Evolutionary conservation across 2,888 invertebrate genomes (phyloP).

Genomic region (Encarsia formosa): DNA sequence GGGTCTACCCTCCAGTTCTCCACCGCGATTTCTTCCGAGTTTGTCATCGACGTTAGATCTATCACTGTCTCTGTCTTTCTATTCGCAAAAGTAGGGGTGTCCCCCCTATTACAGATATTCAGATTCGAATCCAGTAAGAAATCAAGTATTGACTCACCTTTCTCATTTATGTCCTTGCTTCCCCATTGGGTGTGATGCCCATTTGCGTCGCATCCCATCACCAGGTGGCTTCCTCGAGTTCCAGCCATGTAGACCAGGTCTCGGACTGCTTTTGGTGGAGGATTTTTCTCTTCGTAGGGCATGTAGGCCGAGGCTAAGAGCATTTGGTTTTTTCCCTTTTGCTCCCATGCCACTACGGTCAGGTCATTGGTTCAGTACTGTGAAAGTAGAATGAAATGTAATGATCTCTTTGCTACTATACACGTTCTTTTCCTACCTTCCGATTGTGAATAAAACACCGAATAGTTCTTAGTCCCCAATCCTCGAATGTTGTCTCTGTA

Average conservation of each 20-base stretch:
- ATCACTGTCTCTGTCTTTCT: neutral
- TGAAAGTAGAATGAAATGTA: too few relatives aligned
- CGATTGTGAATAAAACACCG: neutral
- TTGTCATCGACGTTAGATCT: too few relatives aligned
- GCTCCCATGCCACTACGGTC: neutral
- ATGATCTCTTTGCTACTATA: constrained; percentile 6
- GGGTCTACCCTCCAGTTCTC: too few relatives aligned
- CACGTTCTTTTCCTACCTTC: constrained; percentile 4
- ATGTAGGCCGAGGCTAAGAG: constrained; percentile 1
- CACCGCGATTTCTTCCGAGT: too few relatives aligned
- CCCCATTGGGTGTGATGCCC: constrained; percentile 2
- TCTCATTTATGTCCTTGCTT: constrained; percentile 5
- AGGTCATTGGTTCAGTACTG: neutral
- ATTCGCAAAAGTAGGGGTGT: neutral
- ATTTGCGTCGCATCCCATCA: neutral
- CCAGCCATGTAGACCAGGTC: neutral
- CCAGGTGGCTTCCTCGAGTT: neutral
- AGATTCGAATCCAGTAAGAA: neutral
- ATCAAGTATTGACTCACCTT: constrained; percentile 3
- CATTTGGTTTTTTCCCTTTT: neutral
- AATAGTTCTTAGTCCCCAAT: neutral
- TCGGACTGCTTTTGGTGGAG: neutral
- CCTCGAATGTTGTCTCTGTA: constrained; percentile 1
- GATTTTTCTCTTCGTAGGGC: constrained; percentile 1
- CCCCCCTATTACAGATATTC: neutral